Percentiles rank a stretch among this genome's conserved stretches.
Conservation (phyloP, 2,797 vertebrate species). For the Aeoliscus strigatus region DNA sequence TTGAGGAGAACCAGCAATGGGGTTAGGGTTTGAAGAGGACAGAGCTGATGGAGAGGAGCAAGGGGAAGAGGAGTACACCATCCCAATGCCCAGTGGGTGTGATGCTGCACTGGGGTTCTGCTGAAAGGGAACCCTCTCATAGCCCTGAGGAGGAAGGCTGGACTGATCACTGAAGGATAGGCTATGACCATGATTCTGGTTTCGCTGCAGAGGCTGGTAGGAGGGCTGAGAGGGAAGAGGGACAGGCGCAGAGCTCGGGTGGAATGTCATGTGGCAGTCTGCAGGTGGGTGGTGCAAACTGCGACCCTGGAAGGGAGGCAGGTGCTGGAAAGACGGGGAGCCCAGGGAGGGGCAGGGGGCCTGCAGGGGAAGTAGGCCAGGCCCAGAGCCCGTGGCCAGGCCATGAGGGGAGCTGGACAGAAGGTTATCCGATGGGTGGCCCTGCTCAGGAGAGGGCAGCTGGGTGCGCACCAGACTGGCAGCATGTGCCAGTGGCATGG, state of each 20-base stretch:
- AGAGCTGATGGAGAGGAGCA: conserved; percentile 72
- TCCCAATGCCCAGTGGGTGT: conserved; percentile 81
- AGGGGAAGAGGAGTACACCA: conserved; percentile 80
- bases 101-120: conserved; percentile 76
- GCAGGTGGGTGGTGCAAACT: conserved; percentile 80
- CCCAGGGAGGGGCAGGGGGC: conserved; percentile 77
- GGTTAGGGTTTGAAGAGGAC: conserved; percentile 66
- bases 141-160: conserved; percentile 85
- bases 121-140: conserved; percentile 85
- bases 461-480: conserved; percentile 77
- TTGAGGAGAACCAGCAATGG: conserved; percentile 61
- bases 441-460: conserved; percentile 86
- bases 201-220: conserved; percentile 83
- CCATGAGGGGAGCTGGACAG: conserved; percentile 83
- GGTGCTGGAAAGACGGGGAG: conserved; percentile 84
- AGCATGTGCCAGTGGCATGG: conserved; percentile 75
- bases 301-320: conserved; percentile 85
- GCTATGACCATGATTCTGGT: conserved; percentile 49
- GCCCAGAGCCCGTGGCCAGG: conserved; percentile 83
- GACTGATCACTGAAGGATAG: conserved; percentile 86
- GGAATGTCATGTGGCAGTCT: conserved; percentile 90
- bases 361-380: conserved; percentile 75
- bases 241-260: conserved; percentile 77
- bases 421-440: conserved; percentile 81
- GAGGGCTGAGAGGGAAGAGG: conserved; percentile 77